Conservation (phyloP, 2,113 vertebrate species). For the Protobothrops flavoviridis region DNA sequence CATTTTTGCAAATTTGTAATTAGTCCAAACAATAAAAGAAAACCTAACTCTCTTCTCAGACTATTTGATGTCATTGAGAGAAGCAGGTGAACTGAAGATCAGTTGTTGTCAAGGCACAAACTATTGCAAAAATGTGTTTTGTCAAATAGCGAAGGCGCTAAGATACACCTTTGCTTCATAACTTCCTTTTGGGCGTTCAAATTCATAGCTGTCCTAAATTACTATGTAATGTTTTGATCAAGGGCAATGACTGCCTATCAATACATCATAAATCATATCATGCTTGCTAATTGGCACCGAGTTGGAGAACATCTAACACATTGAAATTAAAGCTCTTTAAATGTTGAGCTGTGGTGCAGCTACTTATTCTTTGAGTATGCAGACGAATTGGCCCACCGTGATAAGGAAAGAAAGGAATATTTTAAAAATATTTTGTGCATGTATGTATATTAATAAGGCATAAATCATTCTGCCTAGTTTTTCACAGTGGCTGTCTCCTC, state of each 20-base stretch:
- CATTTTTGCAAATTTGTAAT: neutral
- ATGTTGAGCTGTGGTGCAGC: neutral
- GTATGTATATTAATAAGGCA: conserved; percentile 6
- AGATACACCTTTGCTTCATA: neutral
- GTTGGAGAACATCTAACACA: neutral
- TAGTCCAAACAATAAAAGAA: neutral
- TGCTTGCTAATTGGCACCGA: neutral
- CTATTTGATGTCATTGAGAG: neutral
- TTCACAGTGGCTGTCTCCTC: neutral
- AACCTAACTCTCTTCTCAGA: neutral
- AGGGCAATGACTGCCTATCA: neutral
- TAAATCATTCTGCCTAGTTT: neutral
- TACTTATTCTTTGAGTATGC: neutral
- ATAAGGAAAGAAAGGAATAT: neutral
- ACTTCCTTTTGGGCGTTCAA: neutral
- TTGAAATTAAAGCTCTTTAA: neutral
- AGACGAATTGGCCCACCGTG: neutral
- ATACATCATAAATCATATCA: neutral
- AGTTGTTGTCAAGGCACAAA: neutral
- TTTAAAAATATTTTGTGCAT: neutral
- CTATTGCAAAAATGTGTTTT: neutral
- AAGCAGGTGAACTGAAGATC: neutral
- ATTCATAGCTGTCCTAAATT: neutral
- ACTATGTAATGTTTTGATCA: neutral
- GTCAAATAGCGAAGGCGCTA: neutral